Base-by-base conservation (phyloP, 2,888 invertebrate genomes). In the Crepidodera aurea region DNA sequence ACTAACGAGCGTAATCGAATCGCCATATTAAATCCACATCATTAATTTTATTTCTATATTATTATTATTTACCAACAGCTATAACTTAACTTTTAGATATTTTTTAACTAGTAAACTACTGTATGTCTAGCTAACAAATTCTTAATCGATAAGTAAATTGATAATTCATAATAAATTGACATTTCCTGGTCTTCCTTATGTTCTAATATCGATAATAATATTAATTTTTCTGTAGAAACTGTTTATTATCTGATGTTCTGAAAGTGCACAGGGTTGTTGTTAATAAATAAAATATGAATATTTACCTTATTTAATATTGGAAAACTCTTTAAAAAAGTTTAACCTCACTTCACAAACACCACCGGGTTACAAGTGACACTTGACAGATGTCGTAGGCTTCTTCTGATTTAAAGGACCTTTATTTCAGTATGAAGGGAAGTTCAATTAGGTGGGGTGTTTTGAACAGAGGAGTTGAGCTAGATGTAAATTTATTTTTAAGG, bases 331-430 rank as follows among this genome's bases (percentile, higher is more conserved):
- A 25, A 15, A 16, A 16, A 8, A 16, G 8, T n/a, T 32, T 54
- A 54, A 54, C 54, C 54, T 54, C 18, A 54, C 54, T 40, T 40
- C 16, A 42, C 54, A 18, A 7, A 29, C 42, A 42, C 53, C 53
- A 40, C 53, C 39, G 51, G 51, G 40, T 40, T 40, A n/a, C n/a
- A n/a, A n/a, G n/a, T n/a, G 54, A 54, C 54, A 42, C 27, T 42
- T 29, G 42, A 42, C 54, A 39, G 51, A 13, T 13, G 13, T 22
- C 15, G 37, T 13, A n/a, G n/a, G n/a, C n/a, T n/a, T n/a, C n/a
- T n/a, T n/a, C n/a, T n/a, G n/a, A n/a, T n/a, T n/a, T n/a, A n/a
- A n/a, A n/a, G n/a, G n/a, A n/a, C n/a, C n/a, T n/a, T n/a, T n/a
- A n/a, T n/a, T n/a, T n/a, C n/a, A n/a, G n/a, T n/a, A n/a, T n/a